Percentiles rank a stretch among this genome's conserved stretches.
Evolutionary conservation across 2,888 invertebrate genomes (phyloP).

Genomic region (Alitta virens): DNA sequence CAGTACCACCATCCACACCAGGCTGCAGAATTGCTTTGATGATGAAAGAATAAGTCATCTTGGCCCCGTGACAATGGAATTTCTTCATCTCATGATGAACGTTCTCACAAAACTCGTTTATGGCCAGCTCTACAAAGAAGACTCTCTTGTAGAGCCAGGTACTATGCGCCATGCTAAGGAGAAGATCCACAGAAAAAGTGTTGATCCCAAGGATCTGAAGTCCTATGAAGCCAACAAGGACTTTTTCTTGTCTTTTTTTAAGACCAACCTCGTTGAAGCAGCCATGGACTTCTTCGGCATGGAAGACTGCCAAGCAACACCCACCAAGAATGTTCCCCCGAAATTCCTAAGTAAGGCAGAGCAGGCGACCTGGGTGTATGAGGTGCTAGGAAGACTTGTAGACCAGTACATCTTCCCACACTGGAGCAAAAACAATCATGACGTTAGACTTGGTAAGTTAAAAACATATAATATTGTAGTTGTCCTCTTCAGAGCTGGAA

Average conservation of each 20-base stretch:
- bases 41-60: not conserved
- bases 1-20: not conserved
- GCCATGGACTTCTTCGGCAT: not conserved
- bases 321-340: not conserved
- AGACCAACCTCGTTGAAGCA: not conserved
- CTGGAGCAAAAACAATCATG: not conserved
- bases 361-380: not conserved
- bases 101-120: not conserved
- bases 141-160: not conserved
- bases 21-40: not conserved
- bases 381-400: not conserved
- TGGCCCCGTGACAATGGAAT: slow-evolving; percentile 1
- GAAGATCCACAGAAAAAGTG: not conserved
- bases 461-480: no score
- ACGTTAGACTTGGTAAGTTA: not conserved
- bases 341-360: not conserved
- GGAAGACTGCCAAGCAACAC: not conserved
- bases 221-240: not conserved
- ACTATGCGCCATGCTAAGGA: not conserved
- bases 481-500: no score
- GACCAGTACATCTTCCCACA: not conserved
- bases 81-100: slow-evolving; percentile 4
- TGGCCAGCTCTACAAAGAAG: not conserved
- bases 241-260: not conserved
- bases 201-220: not conserved